These are phyloP conservation scores for Synodontis membranacea DNA, from an alignment of 2,113 vertebrate species.

Conservation along the genomic window DNA sequence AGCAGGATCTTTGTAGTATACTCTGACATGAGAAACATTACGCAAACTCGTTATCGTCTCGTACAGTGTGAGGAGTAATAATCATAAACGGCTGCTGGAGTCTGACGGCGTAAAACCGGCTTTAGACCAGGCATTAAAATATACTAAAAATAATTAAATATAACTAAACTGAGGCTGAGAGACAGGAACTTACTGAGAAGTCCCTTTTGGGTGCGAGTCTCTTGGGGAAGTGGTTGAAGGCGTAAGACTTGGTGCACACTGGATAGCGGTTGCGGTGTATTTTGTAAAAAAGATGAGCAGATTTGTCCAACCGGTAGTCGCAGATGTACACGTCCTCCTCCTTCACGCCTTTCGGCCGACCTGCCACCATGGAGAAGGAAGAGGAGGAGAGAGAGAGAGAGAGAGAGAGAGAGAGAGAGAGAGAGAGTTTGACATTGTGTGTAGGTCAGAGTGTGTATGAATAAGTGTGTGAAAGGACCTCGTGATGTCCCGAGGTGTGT, in stretches of 20 bases:
- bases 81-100: not conserved
- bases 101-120: not conserved
- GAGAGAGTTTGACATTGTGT: not conserved
- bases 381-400: not conserved
- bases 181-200: slow-evolving; percentile 84
- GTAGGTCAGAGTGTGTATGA: slow-evolving; percentile 1
- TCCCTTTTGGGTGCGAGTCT: slow-evolving; percentile 92
- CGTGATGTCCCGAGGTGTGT: not conserved
- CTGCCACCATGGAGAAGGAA: slow-evolving; percentile 63
- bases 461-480: not conserved
- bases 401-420: not conserved
- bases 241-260: slow-evolving; percentile 95
- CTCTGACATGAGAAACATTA: not conserved
- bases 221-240: slow-evolving; percentile 98
- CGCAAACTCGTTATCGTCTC: too few species aligned
- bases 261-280: slow-evolving; percentile 97
- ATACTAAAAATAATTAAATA: too few species aligned
- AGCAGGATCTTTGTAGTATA: not conserved
- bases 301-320: slow-evolving; percentile 97
- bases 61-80: not conserved
- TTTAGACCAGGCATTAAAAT: not conserved
- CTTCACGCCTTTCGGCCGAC: slow-evolving; percentile 91
- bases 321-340: slow-evolving; percentile 98
- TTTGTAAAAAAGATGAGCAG: slow-evolving; percentile 98
- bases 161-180: not conserved